Percentiles rank a stretch among this genome's conserved stretches.
These are phyloP conservation scores for Cardinalis cardinalis DNA, from an alignment of 2,113 vertebrate genomes.

Conservation along the genomic window DNA sequence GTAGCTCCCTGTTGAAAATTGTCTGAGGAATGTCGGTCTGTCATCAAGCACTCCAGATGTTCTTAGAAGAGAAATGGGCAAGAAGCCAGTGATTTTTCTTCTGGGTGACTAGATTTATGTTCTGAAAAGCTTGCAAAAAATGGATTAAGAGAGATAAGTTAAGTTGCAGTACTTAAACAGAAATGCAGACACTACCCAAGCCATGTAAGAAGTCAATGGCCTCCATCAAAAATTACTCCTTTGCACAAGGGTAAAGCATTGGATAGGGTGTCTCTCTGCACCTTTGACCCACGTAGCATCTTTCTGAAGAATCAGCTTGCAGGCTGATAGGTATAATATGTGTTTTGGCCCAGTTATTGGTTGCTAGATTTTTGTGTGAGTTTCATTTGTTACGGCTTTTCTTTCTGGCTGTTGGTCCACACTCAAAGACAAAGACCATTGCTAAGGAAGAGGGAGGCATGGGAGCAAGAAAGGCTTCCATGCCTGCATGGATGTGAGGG, in stretches of 20 bases:
- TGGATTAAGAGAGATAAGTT: neutral
- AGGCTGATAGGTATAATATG: neutral
- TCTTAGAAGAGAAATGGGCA: neutral
- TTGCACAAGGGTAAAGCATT: neutral
- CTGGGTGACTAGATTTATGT: neutral
- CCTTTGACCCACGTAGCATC: neutral
- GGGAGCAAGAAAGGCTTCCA: neutral
- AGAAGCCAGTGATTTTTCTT: neutral
- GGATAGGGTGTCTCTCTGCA: neutral
- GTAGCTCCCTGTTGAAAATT: neutral
- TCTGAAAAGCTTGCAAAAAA: neutral
- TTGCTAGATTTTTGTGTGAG: neutral
- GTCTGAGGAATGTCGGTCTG: neutral
- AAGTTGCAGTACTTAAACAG: neutral
- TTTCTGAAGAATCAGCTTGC: neutral
- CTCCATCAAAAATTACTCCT: neutral
- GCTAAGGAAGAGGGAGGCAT: neutral
- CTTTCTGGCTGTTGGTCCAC: neutral
- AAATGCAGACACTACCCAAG: neutral
- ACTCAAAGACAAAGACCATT: neutral
- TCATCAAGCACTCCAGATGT: neutral
- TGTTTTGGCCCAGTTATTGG: neutral
- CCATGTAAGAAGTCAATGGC: neutral
- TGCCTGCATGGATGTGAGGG: neutral
- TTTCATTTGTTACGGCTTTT: neutral